phyloP scores from a whole-genome alignment of 2,888 invertebrate genomes.

The Drosophila neutralis region DNA sequence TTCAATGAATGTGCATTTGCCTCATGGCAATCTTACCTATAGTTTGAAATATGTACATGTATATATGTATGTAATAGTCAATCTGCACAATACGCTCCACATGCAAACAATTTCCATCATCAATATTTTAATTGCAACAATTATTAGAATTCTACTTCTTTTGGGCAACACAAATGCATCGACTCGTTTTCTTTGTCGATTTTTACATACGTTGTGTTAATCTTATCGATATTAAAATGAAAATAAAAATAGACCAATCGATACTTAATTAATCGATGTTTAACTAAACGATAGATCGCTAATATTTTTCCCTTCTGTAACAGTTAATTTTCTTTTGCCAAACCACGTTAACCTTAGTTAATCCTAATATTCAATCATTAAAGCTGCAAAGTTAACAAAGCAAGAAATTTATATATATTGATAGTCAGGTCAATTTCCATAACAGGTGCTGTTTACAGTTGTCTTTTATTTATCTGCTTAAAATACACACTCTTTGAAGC shows the following conservation, averaged over 20 bases:
- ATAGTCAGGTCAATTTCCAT: not conserved
- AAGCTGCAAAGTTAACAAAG: not conserved
- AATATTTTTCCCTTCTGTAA: not conserved
- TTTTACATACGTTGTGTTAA: not conserved
- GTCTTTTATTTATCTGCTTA: not conserved
- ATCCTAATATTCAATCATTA: not conserved
- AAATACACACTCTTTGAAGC: constrained; percentile 14
- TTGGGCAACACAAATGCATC: not conserved
- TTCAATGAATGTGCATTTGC: not conserved
- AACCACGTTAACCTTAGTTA: not conserved
- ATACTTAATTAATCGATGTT: not conserved
- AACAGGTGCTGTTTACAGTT: not conserved
- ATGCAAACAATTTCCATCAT: not conserved
- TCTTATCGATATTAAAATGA: not conserved
- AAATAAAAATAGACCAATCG: not conserved
- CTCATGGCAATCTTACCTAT: not conserved
- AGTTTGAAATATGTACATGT: not conserved
- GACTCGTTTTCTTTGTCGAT: not conserved
- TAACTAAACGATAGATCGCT: not conserved
- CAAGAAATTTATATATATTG: not conserved
- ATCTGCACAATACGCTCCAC: not conserved
- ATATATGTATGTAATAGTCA: too few species aligned
- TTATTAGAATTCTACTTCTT: not conserved
- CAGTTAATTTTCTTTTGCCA: not conserved
- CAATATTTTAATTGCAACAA: not conserved